Evolutionary conservation across 2,888 invertebrate species (phyloP).

Genomic region (Rotaria sp.): DNA sequence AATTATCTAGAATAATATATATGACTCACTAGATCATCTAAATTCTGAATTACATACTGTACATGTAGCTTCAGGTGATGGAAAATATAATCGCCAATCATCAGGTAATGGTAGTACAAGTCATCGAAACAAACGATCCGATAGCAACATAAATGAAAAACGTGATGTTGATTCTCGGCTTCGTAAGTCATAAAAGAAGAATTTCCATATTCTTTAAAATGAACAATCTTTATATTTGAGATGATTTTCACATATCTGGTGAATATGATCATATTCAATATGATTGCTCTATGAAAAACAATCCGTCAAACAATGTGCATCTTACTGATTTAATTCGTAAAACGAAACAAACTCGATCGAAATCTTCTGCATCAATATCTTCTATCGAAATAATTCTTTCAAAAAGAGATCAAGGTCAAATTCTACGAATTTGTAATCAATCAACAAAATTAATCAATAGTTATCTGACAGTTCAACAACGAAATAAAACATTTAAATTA

Average conservation of each 20-base stretch:
- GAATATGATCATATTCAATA: constrained; percentile 12
- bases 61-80: too few species aligned
- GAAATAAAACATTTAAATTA: neutral
- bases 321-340: too few species aligned
- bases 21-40: too few species aligned
- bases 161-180: neutral
- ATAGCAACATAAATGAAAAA: neutral
- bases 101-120: neutral
- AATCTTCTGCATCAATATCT: neutral
- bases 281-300: neutral
- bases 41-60: too few species aligned
- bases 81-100: neutral
- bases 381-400: neutral
- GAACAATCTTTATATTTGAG: neutral
- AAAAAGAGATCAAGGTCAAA: neutral
- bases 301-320: rapidly evolving
- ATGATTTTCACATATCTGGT: neutral
- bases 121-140: too few species aligned
- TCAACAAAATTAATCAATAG: neutral
- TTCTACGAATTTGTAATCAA: neutral
- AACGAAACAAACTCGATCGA: neutral
- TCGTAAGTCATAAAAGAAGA: neutral
- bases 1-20: too few species aligned
- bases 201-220: neutral
- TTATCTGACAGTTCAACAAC: neutral